Evolutionary conservation across 2,888 invertebrate species (phyloP).

Genomic region (Rhimphoctona megacephalus): DNA sequence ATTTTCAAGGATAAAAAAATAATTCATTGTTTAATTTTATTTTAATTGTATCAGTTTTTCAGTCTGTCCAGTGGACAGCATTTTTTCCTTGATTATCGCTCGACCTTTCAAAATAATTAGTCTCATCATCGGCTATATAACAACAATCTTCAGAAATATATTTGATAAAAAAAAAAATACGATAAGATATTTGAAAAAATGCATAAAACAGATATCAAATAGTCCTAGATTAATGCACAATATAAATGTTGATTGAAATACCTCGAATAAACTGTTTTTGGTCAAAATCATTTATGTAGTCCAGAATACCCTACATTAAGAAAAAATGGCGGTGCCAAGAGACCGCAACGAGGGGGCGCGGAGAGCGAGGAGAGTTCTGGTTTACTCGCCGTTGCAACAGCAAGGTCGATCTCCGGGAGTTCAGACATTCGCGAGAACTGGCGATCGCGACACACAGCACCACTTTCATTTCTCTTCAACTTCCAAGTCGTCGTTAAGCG

Average conservation of each 20-base stretch:
- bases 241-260: not conserved
- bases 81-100: not conserved
- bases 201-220: too few species aligned
- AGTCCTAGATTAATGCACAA: too few species aligned
- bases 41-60: too few species aligned
- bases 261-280: not conserved
- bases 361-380: slow-evolving; percentile 23
- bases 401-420: slow-evolving; percentile 64
- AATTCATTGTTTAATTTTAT: too few species aligned
- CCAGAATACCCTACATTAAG: not conserved
- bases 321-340: slow-evolving; percentile 11
- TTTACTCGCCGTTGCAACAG: slow-evolving; percentile 55
- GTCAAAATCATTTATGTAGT: not conserved
- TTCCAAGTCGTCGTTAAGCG: slow-evolving; percentile 37
- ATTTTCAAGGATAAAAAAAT: not conserved
- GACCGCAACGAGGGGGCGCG: slow-evolving; percentile 28
- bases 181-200: too few species aligned
- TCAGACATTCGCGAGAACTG: slow-evolving; percentile 51
- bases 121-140: not conserved
- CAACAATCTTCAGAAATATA: too few species aligned
- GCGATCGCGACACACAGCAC: slow-evolving; percentile 52
- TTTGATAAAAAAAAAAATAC: too few species aligned
- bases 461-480: slow-evolving; percentile 67
- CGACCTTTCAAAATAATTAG: not conserved
- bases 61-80: not conserved